A percentile compares a stretch with the other conserved stretches of the same genome.
phyloP scores from a whole-genome alignment of 2,888 invertebrate genomes.

The Urechis unicinctus region DNA sequence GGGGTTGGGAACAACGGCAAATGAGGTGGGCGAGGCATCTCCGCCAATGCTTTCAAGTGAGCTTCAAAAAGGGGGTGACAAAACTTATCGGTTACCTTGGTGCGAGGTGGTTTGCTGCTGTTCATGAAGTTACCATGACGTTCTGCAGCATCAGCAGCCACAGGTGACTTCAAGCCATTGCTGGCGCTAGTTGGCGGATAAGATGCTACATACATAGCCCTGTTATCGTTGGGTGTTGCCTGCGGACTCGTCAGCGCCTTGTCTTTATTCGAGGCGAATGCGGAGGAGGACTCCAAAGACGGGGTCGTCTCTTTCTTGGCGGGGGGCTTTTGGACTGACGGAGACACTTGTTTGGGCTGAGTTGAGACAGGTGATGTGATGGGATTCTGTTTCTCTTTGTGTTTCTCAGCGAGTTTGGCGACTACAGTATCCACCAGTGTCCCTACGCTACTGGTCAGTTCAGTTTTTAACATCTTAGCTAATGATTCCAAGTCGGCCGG shows the following conservation, averaged over 20 bases:
- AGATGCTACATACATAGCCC: too few species aligned
- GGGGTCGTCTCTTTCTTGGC: not conserved
- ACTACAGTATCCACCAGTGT: conserved; percentile 83
- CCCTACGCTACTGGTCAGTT: conserved; percentile 77
- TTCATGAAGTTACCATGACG: not conserved
- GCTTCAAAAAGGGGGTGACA: conserved; percentile 16
- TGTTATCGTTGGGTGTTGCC: not conserved
- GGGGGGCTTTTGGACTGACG: not conserved
- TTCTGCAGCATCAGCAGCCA: not conserved
- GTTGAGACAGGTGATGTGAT: not conserved
- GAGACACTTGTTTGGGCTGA: not conserved
- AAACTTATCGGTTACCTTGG: conserved; percentile 19
- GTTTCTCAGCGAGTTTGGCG: conserved; percentile 57
- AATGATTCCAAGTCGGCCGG: conserved; percentile 64
- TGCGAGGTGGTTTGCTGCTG: conserved; percentile 10
- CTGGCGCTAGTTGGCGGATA: not conserved
- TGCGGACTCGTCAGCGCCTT: not conserved
- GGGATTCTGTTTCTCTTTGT: conserved; percentile 9
- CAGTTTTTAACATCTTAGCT: conserved; percentile 84
- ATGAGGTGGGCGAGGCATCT: conserved; percentile 34
- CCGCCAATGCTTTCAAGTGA: conserved; percentile 13
- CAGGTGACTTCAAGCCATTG: not conserved
- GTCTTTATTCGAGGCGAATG: not conserved
- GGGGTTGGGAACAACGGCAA: conserved; percentile 53
- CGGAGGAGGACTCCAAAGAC: not conserved